phyloP scores from a whole-genome alignment of 2,797 vertebrate species.

The Crenuchus spilurus region DNA sequence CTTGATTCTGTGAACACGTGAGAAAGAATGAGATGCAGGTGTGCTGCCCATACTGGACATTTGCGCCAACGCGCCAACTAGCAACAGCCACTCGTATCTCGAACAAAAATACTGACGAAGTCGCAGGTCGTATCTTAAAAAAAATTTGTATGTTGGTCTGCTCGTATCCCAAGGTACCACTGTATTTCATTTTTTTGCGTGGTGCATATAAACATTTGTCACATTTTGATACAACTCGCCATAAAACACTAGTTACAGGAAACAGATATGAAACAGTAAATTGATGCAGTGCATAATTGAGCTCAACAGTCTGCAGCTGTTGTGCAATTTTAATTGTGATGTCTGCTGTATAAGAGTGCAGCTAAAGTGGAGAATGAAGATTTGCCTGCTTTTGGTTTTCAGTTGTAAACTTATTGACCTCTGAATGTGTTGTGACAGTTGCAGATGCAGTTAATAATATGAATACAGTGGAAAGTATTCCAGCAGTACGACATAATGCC shows the following conservation, averaged over 20 bases:
- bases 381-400: neutral
- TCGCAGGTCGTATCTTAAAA: no score
- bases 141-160: no score
- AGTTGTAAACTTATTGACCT: constrained; percentile 9
- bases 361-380: no score
- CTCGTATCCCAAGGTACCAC: no score
- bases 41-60: no score
- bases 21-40: no score
- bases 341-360: neutral
- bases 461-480: constrained; percentile 40
- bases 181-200: no score
- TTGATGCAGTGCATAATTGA: neutral
- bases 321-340: neutral
- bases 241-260: neutral
- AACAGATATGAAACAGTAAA: neutral
- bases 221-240: neutral
- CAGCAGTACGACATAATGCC: constrained; percentile 15
- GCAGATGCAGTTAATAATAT: neutral
- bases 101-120: no score
- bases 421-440: constrained; percentile 23
- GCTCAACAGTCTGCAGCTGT: neutral
- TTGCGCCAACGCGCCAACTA: no score
- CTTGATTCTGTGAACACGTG: no score
- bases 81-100: no score
- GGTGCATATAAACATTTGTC: neutral